Percentiles rank a stretch among this genome's conserved stretches.
phyloP scores from a whole-genome alignment of 92 coral and sea anemone genomes.

The Parazoanthus darwini region DNA sequence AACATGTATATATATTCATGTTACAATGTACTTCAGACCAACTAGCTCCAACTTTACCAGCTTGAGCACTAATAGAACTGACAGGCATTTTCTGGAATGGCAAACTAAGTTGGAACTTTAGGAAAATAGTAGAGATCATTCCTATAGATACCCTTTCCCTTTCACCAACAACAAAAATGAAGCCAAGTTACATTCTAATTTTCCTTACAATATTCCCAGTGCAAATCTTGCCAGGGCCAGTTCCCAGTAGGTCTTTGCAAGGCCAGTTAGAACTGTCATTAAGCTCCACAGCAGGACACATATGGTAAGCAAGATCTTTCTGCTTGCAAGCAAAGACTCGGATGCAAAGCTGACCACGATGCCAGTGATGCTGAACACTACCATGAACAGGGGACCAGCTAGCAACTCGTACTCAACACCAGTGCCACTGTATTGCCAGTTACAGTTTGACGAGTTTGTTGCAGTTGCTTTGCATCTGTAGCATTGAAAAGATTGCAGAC shows the following conservation, averaged over 20 bases:
- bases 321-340: not conserved
- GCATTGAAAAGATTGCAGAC: not conserved
- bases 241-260: conserved; percentile 24
- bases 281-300: conserved; percentile 31
- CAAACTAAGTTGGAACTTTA: too few species aligned
- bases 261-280: not conserved
- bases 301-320: conserved; percentile 9
- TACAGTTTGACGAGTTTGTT: conserved; percentile 17
- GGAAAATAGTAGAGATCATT: not conserved
- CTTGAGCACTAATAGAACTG: too few species aligned
- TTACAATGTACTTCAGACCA: too few species aligned
- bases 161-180: not conserved
- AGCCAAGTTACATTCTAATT: not conserved
- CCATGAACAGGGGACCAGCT: conserved; percentile 23
- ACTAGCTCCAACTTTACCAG: too few species aligned
- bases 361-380: conserved; percentile 24
- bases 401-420: conserved; percentile 33
- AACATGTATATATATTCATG: too few species aligned
- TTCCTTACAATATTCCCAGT: conserved; percentile 35
- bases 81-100: too few species aligned
- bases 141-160: not conserved
- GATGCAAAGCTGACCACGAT: conserved; percentile 18
- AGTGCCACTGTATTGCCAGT: conserved; percentile 26
- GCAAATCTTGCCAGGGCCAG: conserved; percentile 33
- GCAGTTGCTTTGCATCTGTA: not conserved